Evolutionary conservation across 2,888 invertebrate species (phyloP).

Genomic region (Teinopalpus imperialis): DNA sequence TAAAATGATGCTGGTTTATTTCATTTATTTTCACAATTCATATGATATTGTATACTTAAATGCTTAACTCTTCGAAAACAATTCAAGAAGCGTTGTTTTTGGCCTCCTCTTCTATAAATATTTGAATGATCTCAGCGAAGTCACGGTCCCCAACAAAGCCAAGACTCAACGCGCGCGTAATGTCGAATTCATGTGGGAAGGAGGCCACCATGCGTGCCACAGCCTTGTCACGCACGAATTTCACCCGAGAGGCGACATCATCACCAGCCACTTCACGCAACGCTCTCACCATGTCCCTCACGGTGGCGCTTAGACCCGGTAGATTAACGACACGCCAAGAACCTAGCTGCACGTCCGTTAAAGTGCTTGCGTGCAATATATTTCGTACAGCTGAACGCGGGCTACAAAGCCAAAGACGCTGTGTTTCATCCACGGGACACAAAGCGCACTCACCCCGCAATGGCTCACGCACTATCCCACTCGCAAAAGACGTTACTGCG

Average conservation of each 20-base stretch:
- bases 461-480: constrained; percentile 66
- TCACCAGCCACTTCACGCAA: constrained; percentile 53
- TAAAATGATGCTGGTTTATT: too few relatives aligned
- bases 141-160: constrained; percentile 55
- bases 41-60: too few relatives aligned
- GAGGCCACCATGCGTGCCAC: constrained; percentile 52
- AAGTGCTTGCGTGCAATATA: constrained; percentile 49
- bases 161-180: constrained; percentile 48
- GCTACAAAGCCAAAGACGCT: constrained; percentile 57
- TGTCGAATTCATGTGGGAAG: constrained; percentile 57
- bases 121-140: constrained; percentile 52
- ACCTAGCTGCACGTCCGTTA: constrained; percentile 43
- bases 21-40: too few relatives aligned
- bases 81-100: background rate
- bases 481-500: constrained; percentile 70
- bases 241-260: constrained; percentile 45
- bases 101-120: constrained; percentile 45
- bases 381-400: constrained; percentile 54
- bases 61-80: too few relatives aligned
- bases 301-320: constrained; percentile 58
- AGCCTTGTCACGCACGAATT: constrained; percentile 44
- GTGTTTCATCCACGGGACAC: constrained; percentile 53
- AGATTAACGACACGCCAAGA: constrained; percentile 53
- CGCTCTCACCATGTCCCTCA: constrained; percentile 52
- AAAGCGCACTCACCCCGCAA: constrained; percentile 45